A percentile compares a stretch with the other conserved stretches of the same genome.
Conservation (phyloP, 2,113 vertebrate species). For the Phrynosoma blainvillii region DNA sequence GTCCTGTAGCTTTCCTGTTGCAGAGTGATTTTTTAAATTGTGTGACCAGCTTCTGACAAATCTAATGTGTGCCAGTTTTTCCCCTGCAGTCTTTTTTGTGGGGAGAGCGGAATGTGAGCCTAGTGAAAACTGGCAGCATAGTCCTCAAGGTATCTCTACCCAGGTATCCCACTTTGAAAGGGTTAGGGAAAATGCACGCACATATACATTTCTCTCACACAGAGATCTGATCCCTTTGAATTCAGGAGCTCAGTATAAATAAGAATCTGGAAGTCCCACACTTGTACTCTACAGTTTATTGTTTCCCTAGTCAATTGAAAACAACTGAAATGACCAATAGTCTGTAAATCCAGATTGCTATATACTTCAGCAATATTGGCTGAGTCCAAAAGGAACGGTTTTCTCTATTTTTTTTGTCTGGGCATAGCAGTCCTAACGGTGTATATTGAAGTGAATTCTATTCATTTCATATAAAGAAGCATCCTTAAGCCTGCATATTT, state of each 20-base stretch:
- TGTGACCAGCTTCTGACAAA: slow-evolving; percentile 57
- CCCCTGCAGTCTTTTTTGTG: slow-evolving; percentile 49
- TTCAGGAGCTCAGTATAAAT: neutral
- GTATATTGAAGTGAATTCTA: slow-evolving; percentile 1
- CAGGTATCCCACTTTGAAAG: slow-evolving; percentile 26
- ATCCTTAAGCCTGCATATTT: neutral
- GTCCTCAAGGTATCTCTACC: slow-evolving; percentile 62
- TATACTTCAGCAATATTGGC: neutral
- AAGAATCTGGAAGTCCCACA: slow-evolving; percentile 6
- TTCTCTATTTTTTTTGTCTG: neutral
- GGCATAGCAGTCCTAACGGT: neutral
- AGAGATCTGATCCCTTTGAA: neutral
- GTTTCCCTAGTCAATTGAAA: slow-evolving; percentile 22
- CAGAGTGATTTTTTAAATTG: slow-evolving; percentile 42
- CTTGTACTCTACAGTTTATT: neutral
- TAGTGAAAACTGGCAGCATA: slow-evolving; percentile 58
- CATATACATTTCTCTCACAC: neutral
- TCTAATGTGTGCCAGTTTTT: slow-evolving; percentile 60
- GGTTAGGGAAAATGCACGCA: slow-evolving; percentile 20
- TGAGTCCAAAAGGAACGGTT: neutral
- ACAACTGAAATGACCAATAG: neutral
- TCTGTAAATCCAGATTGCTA: neutral
- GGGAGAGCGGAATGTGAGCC: slow-evolving; percentile 42
- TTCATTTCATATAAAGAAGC: neutral
- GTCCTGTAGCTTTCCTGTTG: slow-evolving; percentile 46